These are phyloP conservation scores for Platycheirus albimanus DNA, from an alignment of 2,888 invertebrate species.

Conservation along the genomic window DNA sequence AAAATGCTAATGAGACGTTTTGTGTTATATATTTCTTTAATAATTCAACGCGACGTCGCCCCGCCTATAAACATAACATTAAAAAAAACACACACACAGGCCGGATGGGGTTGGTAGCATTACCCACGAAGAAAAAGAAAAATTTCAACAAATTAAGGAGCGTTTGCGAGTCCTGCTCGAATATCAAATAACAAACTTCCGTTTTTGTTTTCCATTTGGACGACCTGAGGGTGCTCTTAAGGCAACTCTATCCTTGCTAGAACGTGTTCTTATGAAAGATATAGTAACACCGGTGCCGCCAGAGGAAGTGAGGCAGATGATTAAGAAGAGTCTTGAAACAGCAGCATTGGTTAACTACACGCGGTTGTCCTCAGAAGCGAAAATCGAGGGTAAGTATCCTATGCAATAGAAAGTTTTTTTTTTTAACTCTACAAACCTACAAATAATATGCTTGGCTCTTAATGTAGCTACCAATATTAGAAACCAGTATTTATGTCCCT, in stretches of 20 bases:
- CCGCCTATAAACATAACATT: too few species aligned
- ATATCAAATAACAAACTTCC: slow-evolving; percentile 99
- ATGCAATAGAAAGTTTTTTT: too few species aligned
- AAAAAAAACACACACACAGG: slow-evolving; percentile 85
- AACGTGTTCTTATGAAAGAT: slow-evolving; percentile 99
- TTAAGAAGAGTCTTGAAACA: slow-evolving; percentile 98
- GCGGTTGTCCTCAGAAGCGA: slow-evolving; percentile 96
- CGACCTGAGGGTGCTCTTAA: slow-evolving; percentile 99
- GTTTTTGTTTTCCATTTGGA: slow-evolving; percentile 99
- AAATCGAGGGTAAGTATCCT: slow-evolving; percentile 94
- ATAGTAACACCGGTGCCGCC: slow-evolving; percentile 98
- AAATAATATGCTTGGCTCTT: too few species aligned
- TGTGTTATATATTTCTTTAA: slow-evolving; percentile 19
- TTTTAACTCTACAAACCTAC: too few species aligned
- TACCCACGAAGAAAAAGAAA: slow-evolving; percentile 98
- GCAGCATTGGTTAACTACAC: slow-evolving; percentile 99
- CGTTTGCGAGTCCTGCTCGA: slow-evolving; percentile 95
- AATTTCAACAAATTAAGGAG: slow-evolving; percentile 98
- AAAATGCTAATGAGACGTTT: neutral
- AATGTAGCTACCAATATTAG: too few species aligned
- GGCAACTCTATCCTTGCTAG: slow-evolving; percentile 96
- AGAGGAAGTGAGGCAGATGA: slow-evolving; percentile 97
- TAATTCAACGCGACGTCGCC: too few species aligned
- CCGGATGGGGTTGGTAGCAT: slow-evolving; percentile 99
- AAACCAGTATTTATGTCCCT: too few species aligned